Evolutionary conservation across 92 coral and sea anemone species (phyloP), one percentile per base, ranked within the genome.

Genomic region (Epizoanthus scotinus): DNA sequence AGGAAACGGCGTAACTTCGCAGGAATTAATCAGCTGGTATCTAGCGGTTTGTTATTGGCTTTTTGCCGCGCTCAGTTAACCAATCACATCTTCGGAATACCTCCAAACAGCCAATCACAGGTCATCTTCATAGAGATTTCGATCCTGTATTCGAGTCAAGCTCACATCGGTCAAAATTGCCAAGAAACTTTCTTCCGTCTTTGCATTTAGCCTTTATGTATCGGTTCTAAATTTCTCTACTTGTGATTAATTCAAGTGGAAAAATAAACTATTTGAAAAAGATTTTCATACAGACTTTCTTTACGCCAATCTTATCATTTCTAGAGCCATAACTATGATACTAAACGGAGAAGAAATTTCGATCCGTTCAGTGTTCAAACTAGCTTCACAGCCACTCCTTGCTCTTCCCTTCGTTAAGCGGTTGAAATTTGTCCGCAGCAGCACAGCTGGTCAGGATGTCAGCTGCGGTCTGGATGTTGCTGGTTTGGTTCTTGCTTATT

Each of bases 21-120:
- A 24, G 54, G n/a, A 67, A 40, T 38, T 34, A 34, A 21, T n/a
- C 40, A 27, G 22, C 9, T 15, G 19, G n/a, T n/a, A n/a, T n/a
- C n/a, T n/a, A n/a, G n/a, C n/a, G n/a, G 22, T 29, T 64, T 17
- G 69, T 64, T 38, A 68, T 68, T 68, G 73, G 73, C 42, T 68
- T 68, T 65, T 42, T 68, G 54, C 73, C 29, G 73, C 55, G 12
- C 27, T n/a, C 6, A 10, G n/a, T 36, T 7, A 68, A 42, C 73
- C 73, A 68, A 68, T 68, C 73, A 68, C 0, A 19, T 42, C 73
- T 38, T 44, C 24, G 6, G 28, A 20, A 68, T 68, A 12, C 2
- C 17, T 44, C 42, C 56, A 40, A 42, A 18, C 47, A 20, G 54
- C 73, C 73, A 68, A 68, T 68, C 73, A n/a, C 73, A 68, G 28